Conservation (phyloP, 2,113 vertebrate species). For the Baryphthengus martii region DNA sequence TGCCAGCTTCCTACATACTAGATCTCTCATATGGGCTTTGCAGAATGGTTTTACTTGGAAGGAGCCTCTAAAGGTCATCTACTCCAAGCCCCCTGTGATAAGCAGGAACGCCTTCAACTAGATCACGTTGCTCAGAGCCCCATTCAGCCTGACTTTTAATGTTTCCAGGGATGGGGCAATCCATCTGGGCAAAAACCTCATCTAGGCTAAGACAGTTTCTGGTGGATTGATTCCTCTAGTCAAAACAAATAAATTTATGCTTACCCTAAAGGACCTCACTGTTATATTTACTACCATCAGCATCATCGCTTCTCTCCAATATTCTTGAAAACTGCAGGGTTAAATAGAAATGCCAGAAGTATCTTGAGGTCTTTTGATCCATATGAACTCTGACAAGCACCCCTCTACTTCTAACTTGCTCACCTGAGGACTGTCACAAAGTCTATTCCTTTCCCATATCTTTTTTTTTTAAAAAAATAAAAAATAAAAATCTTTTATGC, state of each 20-base stretch:
- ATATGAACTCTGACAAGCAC: background rate
- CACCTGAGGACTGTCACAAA: background rate
- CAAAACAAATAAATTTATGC: background rate
- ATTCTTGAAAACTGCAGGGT: background rate
- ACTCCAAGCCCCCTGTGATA: background rate
- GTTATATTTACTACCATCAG: background rate
- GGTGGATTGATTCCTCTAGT: background rate
- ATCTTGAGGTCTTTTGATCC: background rate
- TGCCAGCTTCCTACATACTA: background rate
- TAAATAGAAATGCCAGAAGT: background rate
- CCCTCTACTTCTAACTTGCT: background rate
- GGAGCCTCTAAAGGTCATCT: background rate
- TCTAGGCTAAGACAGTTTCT: background rate
- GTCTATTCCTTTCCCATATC: background rate
- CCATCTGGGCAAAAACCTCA: background rate
- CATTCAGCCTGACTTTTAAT: background rate
- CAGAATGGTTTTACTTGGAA: background rate
- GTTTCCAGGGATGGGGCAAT: background rate
- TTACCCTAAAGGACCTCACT: background rate
- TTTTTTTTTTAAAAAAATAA: background rate
- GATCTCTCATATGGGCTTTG: background rate
- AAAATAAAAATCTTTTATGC: background rate
- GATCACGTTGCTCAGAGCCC: background rate
- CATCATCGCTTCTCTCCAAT: background rate
- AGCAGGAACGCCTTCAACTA: background rate